Percentiles rank a stretch among this genome's conserved stretches.
These are phyloP conservation scores for Mormyrus hasselquistii DNA, from an alignment of 2,797 vertebrate genomes.

Conservation along the genomic window DNA sequence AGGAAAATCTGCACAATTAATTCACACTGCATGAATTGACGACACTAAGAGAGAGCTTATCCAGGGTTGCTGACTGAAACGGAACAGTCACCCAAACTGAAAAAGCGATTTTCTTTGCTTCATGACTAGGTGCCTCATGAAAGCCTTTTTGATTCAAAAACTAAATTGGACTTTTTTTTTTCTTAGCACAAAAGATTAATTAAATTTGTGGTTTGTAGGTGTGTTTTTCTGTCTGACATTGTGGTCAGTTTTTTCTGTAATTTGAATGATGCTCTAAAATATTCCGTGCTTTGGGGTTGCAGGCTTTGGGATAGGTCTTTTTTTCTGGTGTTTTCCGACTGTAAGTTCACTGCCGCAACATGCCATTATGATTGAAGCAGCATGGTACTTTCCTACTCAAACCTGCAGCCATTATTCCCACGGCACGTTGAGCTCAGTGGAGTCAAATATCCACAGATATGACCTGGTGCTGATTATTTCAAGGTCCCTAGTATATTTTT, in stretches of 20 bases:
- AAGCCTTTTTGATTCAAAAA: neutral
- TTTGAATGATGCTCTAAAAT: neutral
- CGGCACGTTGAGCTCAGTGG: constrained; percentile 28
- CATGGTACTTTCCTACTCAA: constrained; percentile 20
- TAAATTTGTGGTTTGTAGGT: neutral
- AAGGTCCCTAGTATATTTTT: neutral
- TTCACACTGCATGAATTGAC: neutral
- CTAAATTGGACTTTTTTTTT: neutral
- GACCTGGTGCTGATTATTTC: neutral
- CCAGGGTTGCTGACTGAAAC: neutral
- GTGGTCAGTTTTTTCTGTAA: neutral
- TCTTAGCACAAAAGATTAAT: neutral
- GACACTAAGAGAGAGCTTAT: neutral
- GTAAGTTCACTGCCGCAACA: constrained; percentile 28
- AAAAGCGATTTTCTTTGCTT: neutral
- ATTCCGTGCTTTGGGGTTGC: neutral
- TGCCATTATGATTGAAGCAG: constrained; percentile 23
- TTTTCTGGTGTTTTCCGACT: constrained; percentile 25
- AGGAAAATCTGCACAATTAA: neutral
- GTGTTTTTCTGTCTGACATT: neutral
- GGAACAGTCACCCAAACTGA: neutral
- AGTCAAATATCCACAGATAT: neutral
- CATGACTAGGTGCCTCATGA: neutral
- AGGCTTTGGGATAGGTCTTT: neutral
- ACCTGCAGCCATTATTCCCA: constrained; percentile 40